Base-by-base conservation (phyloP, 2,888 invertebrate genomes). In the Harpalus rubripes region DNA sequence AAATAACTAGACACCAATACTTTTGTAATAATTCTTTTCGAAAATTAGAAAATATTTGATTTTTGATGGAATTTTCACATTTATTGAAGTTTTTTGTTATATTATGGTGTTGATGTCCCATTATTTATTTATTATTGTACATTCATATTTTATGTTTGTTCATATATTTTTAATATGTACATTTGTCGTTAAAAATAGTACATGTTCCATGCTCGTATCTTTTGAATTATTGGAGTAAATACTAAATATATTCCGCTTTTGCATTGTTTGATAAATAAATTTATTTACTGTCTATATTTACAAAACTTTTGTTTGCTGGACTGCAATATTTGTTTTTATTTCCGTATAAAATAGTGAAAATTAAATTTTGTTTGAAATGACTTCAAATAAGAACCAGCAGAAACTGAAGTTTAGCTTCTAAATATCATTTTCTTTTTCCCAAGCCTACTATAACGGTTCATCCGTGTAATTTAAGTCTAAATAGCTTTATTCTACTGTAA, bases 371-470 rank as follows among this genome's bases (percentile, higher is more conserved):
- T 32, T 32, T 26, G 15, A 65, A 65, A 65, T 32, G n/a, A 39
- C 2, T 4, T 12, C 6, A n/a, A n/a, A 26, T 16, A 15, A 65
- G 32, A 32, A 10, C 26, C n/a, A 65, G 39, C 65, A 39, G n/a
- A 7, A 0, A 15, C 12, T 39, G 15, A 3, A 26, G 39, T 39
- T 68, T 68, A 65, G 32, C 6, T n/a, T 39, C 68, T 7, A 68
- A 68, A 68, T 68, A 39, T 68, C 39, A 68, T 68, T 63, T 68
- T 39, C 68, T 15, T 68, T 68, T 68, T 68, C 68, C 39, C 68
- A 68, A 39, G 39, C 68, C 68, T 68, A n/a, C 39, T 68, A 39
- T 68, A 68, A 68, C 39, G 68, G 68, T 68, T 68, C 68, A 68
- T 32, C 39, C 68, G 15, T 68, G 68, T 68, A 68, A 68, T 68